Conservation (phyloP, 1,140 invertebrate species). For the Bombus cullumanus region DNA sequence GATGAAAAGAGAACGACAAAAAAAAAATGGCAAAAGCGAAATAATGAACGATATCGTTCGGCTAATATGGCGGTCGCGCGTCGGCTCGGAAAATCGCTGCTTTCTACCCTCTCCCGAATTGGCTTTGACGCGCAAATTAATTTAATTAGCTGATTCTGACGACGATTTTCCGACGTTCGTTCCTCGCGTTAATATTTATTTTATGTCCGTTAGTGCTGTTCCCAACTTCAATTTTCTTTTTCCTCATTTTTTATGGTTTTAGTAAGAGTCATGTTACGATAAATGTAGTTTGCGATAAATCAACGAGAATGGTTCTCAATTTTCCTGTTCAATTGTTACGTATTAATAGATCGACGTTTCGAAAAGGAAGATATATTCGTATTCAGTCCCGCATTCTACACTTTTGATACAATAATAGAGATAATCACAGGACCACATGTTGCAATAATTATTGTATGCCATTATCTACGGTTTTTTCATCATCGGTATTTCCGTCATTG, state of each 20-base stretch:
- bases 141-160: slow-evolving; percentile 56
- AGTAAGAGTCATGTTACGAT: neutral
- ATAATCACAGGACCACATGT: neutral
- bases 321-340: neutral
- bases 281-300: slow-evolving; percentile 1
- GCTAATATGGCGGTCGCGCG: slow-evolving; percentile 52
- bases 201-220: neutral
- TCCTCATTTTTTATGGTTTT: neutral
- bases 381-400: neutral
- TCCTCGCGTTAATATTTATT: slow-evolving; percentile 6
- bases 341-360: neutral
- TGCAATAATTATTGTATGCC: neutral
- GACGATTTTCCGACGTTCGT: slow-evolving; percentile 21
- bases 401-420: neutral
- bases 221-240: neutral
- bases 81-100: slow-evolving; percentile 43
- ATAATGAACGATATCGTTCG: slow-evolving; percentile 50
- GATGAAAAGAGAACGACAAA: neutral
- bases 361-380: no score
- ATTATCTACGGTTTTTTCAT: neutral
- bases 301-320: slow-evolving; percentile 4
- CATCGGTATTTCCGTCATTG: neutral
- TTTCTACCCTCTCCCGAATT: neutral
- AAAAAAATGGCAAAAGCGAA: slow-evolving; percentile 7
- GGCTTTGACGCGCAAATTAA: slow-evolving; percentile 52